These are phyloP conservation scores for Idaea straminata DNA, from an alignment of 2,888 invertebrate species.

Conservation along the genomic window DNA sequence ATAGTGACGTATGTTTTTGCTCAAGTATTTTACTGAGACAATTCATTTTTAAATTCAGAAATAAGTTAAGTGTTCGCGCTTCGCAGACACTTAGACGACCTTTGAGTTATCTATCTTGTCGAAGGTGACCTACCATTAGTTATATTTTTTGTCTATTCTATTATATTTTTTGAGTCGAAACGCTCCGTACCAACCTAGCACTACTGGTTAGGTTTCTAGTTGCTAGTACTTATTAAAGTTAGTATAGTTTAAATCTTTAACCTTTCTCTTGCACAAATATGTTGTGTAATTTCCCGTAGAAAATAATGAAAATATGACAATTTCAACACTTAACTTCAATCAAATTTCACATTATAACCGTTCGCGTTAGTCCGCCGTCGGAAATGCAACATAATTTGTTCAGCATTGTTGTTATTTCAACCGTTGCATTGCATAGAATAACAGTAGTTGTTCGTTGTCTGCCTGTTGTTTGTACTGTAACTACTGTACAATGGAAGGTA, in stretches of 20 bases:
- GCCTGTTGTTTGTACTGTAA: slow-evolving; percentile 12
- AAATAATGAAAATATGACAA: background rate
- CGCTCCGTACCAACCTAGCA: no score
- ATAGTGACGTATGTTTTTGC: background rate
- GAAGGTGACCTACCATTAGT: no score
- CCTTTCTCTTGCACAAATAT: background rate
- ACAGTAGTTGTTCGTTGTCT: slow-evolving; percentile 9
- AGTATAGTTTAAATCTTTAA: no score
- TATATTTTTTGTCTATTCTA: no score
- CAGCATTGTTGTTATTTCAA: slow-evolving; percentile 15
- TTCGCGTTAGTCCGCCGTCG: background rate
- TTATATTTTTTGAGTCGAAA: no score
- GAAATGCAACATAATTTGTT: slow-evolving; percentile 18
- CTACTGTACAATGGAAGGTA: slow-evolving; percentile 21
- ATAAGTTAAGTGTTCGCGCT: no score
- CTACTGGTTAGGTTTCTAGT: no score
- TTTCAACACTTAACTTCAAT: slow-evolving; percentile 1
- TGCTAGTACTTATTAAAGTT: no score
- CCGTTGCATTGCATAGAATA: slow-evolving; percentile 9
- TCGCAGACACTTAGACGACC: no score
- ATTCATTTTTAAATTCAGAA: no score
- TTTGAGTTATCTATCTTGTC: no score
- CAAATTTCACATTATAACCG: slow-evolving; percentile 5
- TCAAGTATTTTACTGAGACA: no score
- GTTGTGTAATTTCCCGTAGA: background rate